Evolutionary conservation across 2,113 vertebrate species (phyloP).

Genomic region (Saimiri boliviensis): DNA sequence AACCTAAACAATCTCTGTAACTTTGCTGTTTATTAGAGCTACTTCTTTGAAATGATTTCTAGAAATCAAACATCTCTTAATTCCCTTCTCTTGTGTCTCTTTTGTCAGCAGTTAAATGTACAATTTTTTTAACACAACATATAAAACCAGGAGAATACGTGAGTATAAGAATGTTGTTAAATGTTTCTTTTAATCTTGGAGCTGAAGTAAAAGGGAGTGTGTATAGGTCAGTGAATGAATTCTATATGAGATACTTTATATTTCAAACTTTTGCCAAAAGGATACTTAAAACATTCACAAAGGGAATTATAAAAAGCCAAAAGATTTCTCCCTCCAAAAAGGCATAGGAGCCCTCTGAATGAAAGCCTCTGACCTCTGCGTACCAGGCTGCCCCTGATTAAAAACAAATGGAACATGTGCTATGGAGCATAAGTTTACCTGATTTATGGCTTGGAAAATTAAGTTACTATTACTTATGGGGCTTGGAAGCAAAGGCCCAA

Average conservation of each 20-base stretch:
- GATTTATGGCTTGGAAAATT: conserved; percentile 79
- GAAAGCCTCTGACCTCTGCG: conserved; percentile 71
- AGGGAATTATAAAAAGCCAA: conserved; percentile 62
- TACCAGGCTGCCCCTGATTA: conserved; percentile 67
- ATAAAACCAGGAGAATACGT: neutral
- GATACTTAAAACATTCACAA: conserved; percentile 67
- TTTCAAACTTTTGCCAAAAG: conserved; percentile 56
- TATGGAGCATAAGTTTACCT: conserved; percentile 25
- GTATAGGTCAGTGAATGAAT: neutral
- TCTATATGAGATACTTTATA: conserved; percentile 41
- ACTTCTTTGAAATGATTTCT: conserved; percentile 17
- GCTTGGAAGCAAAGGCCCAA: conserved; percentile 68
- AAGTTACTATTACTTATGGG: conserved; percentile 79
- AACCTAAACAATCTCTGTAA: neutral
- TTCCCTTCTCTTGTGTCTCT: neutral
- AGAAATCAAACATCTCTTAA: neutral
- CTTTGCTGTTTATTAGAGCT: neutral
- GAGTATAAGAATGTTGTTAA: neutral
- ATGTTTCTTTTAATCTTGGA: conserved; percentile 10
- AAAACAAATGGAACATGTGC: conserved; percentile 76
- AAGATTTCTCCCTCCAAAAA: neutral
- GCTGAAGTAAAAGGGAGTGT: neutral
- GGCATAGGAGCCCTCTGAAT: conserved; percentile 47
- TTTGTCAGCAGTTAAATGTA: neutral
- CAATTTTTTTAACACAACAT: neutral